A percentile compares a stretch with the other conserved stretches of the same genome.
These are phyloP conservation scores for Actinostola sp. DNA, from an alignment of 92 coral and sea anemone species.

Conservation along the genomic window DNA sequence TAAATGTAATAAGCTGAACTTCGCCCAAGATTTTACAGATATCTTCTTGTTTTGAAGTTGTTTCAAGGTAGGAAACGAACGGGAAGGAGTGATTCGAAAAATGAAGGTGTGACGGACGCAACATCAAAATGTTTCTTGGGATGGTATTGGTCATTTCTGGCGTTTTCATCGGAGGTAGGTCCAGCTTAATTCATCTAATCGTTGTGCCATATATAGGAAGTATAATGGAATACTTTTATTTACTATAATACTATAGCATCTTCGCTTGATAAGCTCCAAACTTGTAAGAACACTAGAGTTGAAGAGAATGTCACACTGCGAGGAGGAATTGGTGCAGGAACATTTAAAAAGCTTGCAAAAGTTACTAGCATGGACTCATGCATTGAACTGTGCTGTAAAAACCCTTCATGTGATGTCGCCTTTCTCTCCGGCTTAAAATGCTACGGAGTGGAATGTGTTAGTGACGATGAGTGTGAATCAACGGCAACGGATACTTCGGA, in stretches of 20 bases:
- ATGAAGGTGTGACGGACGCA: slow-evolving; percentile 15
- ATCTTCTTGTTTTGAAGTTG: neutral
- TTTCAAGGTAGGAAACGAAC: neutral
- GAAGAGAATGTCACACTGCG: slow-evolving; percentile 96
- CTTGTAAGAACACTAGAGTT: slow-evolving; percentile 89
- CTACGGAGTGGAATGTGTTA: slow-evolving; percentile 98
- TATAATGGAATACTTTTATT: slow-evolving; percentile 12
- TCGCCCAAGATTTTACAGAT: neutral
- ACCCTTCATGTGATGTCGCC: slow-evolving; percentile 93
- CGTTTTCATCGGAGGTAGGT: slow-evolving; percentile 29
- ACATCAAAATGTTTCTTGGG: slow-evolving; percentile 25
- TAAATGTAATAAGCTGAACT: no score
- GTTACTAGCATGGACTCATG: slow-evolving; percentile 98
- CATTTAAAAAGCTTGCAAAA: slow-evolving; percentile 93
- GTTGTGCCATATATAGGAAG: neutral
- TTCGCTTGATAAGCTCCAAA: slow-evolving; percentile 58
- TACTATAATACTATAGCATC: slow-evolving; percentile 24
- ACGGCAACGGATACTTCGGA: slow-evolving; percentile 99
- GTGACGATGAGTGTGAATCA: slow-evolving; percentile 97
- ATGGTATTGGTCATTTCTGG: slow-evolving; percentile 18
- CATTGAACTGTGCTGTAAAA: slow-evolving; percentile 96
- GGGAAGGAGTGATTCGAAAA: slow-evolving; percentile 4
- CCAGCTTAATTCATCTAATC: neutral
- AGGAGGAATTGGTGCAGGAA: slow-evolving; percentile 99
- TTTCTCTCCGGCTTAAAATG: slow-evolving; percentile 95